phyloP scores from a whole-genome alignment of 2,888 invertebrate genomes.

The Melanostoma scalare region DNA sequence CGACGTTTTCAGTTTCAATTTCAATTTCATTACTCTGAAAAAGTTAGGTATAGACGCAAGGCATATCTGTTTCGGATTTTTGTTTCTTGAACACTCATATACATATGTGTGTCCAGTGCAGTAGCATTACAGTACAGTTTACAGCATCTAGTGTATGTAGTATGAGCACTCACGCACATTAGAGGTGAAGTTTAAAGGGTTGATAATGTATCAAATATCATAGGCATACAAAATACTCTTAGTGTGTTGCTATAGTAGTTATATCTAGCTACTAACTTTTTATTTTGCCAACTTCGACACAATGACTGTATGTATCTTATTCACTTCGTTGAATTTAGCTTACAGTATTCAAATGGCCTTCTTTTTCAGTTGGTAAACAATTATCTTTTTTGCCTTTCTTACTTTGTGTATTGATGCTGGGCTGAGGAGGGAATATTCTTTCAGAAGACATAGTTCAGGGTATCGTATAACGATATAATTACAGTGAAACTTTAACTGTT shows the following conservation, averaged over 20 bases:
- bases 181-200: slow-evolving; percentile 69
- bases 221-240: slow-evolving; percentile 19
- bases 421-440: slow-evolving; percentile 7
- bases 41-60: slow-evolving; percentile 6
- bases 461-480: slow-evolving; percentile 61
- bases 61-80: slow-evolving; percentile 44
- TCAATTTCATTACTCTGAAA: slow-evolving; percentile 59
- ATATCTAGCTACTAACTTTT: slow-evolving; percentile 1
- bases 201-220: slow-evolving; percentile 42
- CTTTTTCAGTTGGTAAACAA: slow-evolving; percentile 48
- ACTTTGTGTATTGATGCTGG: slow-evolving; percentile 6
- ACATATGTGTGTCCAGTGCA: slow-evolving; percentile 22
- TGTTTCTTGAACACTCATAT: slow-evolving; percentile 20
- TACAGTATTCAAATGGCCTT: slow-evolving; percentile 53
- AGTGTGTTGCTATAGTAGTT: neutral
- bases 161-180: neutral
- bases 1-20: slow-evolving; percentile 54
- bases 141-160: neutral
- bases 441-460: slow-evolving; percentile 22
- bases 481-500: slow-evolving; percentile 55
- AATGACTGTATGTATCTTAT: slow-evolving; percentile 16
- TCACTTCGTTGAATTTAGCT: slow-evolving; percentile 26
- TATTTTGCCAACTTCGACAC: slow-evolving; percentile 3
- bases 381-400: slow-evolving; percentile 23
- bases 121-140: neutral